Base-by-base conservation (phyloP, 2,888 invertebrate genomes). In the Drosophila mettleri region DNA sequence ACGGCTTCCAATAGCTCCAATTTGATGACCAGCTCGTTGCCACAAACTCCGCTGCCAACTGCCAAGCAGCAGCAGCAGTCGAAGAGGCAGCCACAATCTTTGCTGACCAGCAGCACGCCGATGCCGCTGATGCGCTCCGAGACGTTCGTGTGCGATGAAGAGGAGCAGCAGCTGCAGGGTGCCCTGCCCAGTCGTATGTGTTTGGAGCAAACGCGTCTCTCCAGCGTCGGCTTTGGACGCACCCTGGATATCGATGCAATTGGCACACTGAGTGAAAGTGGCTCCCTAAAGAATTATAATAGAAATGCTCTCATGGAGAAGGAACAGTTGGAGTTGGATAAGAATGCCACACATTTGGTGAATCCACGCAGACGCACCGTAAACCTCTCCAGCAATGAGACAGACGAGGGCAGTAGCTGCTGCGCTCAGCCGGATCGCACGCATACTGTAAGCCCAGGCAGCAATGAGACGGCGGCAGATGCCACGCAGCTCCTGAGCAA, bases 71-170 rank as follows among this genome's bases (percentile, higher is more conserved):
- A 39, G 38, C 20, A 14, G 22, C 41, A 43, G 69, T 64, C 59
- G 58, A 70, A 53, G 59, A 72, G 48, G 36, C 72, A 43, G 33
- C 74, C 54, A 51, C 70, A 29, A 16, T 24, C 20, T 22, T 48
- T 38, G 22, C 12, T 83, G 7, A 76, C 64, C 16, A 80, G 80
- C 69, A 77, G 77, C 39, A 88, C 75, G 1, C 84, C 86, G 3
- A 74, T 78, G 69, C 76, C 79, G 0, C 74, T 92, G 0, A 86
- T 90, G 45, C 85, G 92, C 6, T 92, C 92, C 29, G 92, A 92
- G 36, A 92, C 92, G 3, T 92, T 92, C 75, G 87, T 92, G 1
- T 90, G 92, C 31, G 86, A 86, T 16, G 86, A 87, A 16, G 89
- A 88, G 34, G 68, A 75, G 31, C 77, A 83, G 8, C 74, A 51